These are phyloP conservation scores for Idaea aversata DNA, from an alignment of 2,888 invertebrate species.

Conservation along the genomic window DNA sequence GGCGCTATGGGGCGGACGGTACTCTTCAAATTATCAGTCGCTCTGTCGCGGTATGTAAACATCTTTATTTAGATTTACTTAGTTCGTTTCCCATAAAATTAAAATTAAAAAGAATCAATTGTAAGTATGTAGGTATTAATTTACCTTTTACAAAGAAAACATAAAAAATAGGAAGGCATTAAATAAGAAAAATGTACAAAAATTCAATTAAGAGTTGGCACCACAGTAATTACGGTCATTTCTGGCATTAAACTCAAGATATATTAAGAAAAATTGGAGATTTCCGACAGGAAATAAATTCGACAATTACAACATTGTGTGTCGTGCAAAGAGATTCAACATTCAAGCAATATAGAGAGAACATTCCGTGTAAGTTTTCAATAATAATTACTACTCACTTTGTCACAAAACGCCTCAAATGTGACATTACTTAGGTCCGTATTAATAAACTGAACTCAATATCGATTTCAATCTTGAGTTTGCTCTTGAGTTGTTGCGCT, in stretches of 20 bases:
- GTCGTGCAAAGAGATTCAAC: background rate
- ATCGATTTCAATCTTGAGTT: too few relatives aligned
- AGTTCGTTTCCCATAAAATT: background rate
- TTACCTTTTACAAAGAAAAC: conserved; percentile 10
- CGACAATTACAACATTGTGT: conserved; percentile 1
- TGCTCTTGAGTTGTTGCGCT: too few relatives aligned
- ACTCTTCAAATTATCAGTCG: background rate
- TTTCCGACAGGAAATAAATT: conserved; percentile 17
- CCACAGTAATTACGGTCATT: background rate
- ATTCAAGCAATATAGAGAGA: background rate
- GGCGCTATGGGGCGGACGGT: too few relatives aligned
- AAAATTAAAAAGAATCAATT: background rate
- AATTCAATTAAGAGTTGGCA: background rate
- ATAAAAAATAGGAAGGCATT: conserved; percentile 36
- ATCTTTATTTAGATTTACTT: background rate
- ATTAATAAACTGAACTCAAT: too few relatives aligned
- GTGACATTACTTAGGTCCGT: too few relatives aligned
- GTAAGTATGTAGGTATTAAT: conserved; percentile 2
- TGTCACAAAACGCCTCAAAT: too few relatives aligned
- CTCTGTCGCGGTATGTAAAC: conserved; percentile 1
- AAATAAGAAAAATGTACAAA: conserved; percentile 10
- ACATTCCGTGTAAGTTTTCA: background rate
- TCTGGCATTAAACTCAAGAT: background rate
- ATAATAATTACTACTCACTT: too few relatives aligned
- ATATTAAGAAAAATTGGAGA: conserved; percentile 1